Conservation (phyloP, 2,888 invertebrate genomes). For the Salticus scenicus region DNA sequence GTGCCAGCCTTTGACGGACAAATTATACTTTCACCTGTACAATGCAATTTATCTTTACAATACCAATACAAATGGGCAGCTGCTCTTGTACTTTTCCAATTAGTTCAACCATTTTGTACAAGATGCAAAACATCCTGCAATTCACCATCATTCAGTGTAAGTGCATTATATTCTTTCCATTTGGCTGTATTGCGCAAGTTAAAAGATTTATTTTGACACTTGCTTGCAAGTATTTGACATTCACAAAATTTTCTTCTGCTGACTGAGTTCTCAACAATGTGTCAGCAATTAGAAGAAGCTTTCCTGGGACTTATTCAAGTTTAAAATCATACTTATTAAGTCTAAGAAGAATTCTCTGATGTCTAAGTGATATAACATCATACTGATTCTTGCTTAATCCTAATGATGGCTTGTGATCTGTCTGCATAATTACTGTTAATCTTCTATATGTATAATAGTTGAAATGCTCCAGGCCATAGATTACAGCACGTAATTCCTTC, state of each 20-base stretch:
- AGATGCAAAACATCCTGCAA: not conserved
- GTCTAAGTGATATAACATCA: constrained; percentile 4
- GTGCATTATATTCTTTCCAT: not conserved
- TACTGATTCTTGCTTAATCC: constrained; percentile 2
- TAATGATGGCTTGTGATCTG: constrained; percentile 42
- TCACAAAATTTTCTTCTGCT: not conserved
- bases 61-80: not conserved
- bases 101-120: not conserved
- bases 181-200: not conserved
- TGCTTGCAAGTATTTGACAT: not conserved
- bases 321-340: not conserved
- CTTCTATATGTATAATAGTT: constrained; percentile 29
- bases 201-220: not conserved
- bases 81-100: not conserved
- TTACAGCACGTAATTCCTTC: constrained; percentile 37
- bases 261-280: not conserved
- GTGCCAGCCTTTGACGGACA: not conserved
- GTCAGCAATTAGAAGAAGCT: not conserved
- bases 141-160: not conserved
- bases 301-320: not conserved
- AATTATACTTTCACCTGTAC: not conserved
- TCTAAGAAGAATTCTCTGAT: constrained; percentile 12
- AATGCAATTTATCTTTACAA: not conserved
- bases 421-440: constrained; percentile 12
- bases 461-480: constrained; percentile 19